Evolutionary conservation across 2,888 invertebrate species (phyloP).

Genomic region (Lepidocyrtoides sp.): DNA sequence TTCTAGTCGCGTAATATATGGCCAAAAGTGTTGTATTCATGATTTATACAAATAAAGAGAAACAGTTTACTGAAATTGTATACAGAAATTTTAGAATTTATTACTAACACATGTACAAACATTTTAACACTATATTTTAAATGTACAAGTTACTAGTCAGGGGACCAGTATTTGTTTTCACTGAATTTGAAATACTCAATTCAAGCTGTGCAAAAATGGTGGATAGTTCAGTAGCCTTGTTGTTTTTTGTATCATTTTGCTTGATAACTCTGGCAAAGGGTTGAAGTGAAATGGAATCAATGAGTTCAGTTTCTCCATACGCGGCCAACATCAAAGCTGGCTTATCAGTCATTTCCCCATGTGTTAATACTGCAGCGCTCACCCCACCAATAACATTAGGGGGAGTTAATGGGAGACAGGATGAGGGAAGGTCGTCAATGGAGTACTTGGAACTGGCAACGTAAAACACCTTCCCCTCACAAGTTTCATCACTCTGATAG

Average conservation of each 20-base stretch:
- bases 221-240: constrained; percentile 34
- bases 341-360: constrained; percentile 75
- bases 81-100: neutral
- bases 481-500: constrained; percentile 73
- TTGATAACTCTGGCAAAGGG: constrained; percentile 76
- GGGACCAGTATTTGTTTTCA: no score
- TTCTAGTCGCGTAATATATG: no score
- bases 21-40: no score
- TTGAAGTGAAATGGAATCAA: constrained; percentile 81
- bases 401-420: constrained; percentile 61
- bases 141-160: constrained; percentile 82
- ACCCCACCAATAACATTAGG: constrained; percentile 82
- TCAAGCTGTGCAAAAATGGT: constrained; percentile 70
- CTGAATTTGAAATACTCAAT: constrained; percentile 49
- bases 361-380: constrained; percentile 80
- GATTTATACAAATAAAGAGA: neutral
- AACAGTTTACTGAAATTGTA: constrained; percentile 2
- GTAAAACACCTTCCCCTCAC: constrained; percentile 77
- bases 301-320: constrained; percentile 80
- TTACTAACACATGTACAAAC: no score
- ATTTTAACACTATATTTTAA: constrained; percentile 38
- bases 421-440: constrained; percentile 18
- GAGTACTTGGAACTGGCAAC: constrained; percentile 68
- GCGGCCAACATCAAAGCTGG: constrained; percentile 74
- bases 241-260: neutral